A percentile compares a stretch with the other conserved stretches of the same genome.
Evolutionary conservation across 2,888 invertebrate species (phyloP).

Genomic region (Colostygia pectinataria): DNA sequence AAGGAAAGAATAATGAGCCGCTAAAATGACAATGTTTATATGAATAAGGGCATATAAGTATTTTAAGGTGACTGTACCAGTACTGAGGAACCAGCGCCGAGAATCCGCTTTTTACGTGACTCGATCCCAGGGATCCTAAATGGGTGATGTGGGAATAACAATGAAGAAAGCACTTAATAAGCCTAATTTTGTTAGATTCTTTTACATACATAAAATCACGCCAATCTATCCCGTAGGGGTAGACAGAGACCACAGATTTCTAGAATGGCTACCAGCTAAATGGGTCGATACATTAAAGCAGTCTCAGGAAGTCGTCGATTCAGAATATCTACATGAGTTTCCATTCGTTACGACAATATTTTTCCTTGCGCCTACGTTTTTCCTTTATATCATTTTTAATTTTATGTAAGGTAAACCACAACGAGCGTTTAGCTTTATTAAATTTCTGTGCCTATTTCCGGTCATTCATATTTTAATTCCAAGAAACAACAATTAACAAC

Average conservation of each 20-base stretch:
- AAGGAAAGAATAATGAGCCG: too few relatives aligned
- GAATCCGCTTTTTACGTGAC: too few relatives aligned
- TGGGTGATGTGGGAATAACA: slow-evolving; percentile 19
- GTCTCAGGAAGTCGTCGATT: background rate
- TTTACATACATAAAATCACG: too few relatives aligned
- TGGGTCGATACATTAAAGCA: background rate
- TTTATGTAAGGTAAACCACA: slow-evolving; percentile 12
- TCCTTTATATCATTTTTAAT: slow-evolving; percentile 22
- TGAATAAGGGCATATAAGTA: too few relatives aligned
- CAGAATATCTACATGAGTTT: background rate
- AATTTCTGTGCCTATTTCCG: background rate
- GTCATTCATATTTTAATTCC: background rate
- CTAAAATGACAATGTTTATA: too few relatives aligned
- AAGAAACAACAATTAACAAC: too few relatives aligned
- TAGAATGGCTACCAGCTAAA: background rate
- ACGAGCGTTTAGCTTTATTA: background rate
- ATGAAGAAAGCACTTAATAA: slow-evolving; percentile 1
- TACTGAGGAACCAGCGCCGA: too few relatives aligned
- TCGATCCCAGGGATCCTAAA: background rate
- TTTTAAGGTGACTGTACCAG: too few relatives aligned
- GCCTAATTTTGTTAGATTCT: background rate
- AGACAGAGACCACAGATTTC: too few relatives aligned
- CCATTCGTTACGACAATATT: background rate
- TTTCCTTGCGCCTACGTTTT: slow-evolving; percentile 11
- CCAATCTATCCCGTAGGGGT: too few relatives aligned